A percentile compares a stretch with the other conserved stretches of the same genome.
Conservation (phyloP, 2,113 vertebrate species). For the Dipodomys ordii region DNA sequence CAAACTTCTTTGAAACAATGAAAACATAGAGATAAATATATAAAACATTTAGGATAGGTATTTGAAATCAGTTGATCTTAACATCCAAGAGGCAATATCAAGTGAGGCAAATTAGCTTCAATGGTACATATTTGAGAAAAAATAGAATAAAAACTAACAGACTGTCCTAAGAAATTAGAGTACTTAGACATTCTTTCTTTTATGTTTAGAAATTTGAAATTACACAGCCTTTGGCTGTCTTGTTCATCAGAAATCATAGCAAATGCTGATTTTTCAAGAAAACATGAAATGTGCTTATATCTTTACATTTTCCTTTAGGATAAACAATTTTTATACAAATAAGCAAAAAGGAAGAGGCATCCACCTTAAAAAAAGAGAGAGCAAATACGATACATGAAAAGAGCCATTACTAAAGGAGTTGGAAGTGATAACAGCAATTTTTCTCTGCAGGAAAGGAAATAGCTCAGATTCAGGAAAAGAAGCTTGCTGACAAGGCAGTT, state of each 20-base stretch:
- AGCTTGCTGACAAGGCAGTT: constrained; percentile 85
- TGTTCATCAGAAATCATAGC: constrained; percentile 52
- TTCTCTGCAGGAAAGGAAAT: constrained; percentile 88
- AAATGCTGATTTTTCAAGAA: constrained; percentile 22
- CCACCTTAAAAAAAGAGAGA: neutral
- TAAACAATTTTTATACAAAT: constrained; percentile 73
- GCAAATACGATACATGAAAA: constrained; percentile 51
- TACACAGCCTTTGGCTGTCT: neutral
- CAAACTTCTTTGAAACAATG: neutral
- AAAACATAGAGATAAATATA: neutral
- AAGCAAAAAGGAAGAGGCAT: constrained; percentile 71
- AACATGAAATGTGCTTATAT: constrained; percentile 50
- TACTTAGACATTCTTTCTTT: neutral
- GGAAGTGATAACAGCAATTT: constrained; percentile 82
- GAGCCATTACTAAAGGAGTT: constrained; percentile 56
- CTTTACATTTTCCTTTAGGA: constrained; percentile 76
- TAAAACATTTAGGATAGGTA: neutral
- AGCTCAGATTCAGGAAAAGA: constrained; percentile 83
- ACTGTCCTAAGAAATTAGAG: neutral
- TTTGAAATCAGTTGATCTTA: neutral
- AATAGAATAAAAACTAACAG: neutral
- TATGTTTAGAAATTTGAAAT: constrained; percentile 45
- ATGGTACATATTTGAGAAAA: neutral
- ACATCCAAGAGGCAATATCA: neutral
- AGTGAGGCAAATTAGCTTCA: neutral